Conservation (phyloP, 1,140 invertebrate species). For the Euura lappo region DNA sequence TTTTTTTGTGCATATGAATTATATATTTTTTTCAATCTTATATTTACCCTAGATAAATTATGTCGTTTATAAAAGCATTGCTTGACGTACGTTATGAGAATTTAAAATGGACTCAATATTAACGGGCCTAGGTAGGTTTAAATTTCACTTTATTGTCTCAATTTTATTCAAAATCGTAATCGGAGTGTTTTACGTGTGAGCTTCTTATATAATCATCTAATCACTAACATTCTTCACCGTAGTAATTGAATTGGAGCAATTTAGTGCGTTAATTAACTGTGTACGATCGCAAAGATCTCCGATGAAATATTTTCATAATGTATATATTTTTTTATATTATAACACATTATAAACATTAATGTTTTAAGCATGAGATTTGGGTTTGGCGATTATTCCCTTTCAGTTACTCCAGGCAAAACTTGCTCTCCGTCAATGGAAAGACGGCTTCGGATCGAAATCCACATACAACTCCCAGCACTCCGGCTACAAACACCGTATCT, state of each 20-base stretch:
- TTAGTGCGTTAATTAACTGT: too few relatives aligned
- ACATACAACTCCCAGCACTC: constrained; percentile 33
- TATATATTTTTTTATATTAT: background rate
- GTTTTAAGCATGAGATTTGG: constrained; percentile 10
- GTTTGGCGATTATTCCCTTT: constrained; percentile 36
- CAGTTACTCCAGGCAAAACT: constrained; percentile 86
- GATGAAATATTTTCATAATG: too few relatives aligned
- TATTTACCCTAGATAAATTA: constrained; percentile 29
- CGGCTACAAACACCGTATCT: constrained; percentile 21
- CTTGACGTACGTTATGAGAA: background rate
- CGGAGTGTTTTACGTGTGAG: background rate
- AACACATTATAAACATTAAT: constrained; percentile 5
- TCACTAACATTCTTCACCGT: background rate
- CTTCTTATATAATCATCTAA: background rate
- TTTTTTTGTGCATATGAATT: constrained; percentile 25
- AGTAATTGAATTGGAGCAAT: too few relatives aligned
- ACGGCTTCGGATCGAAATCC: constrained; percentile 60
- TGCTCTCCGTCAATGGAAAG: constrained; percentile 76
- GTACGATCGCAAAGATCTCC: too few relatives aligned
- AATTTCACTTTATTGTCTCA: background rate
- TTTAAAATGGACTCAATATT: background rate
- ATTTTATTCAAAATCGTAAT: background rate
- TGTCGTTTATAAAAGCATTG: constrained; percentile 16
- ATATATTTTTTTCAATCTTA: constrained; percentile 30
- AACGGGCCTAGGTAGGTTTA: constrained; percentile 1